phyloP scores from a whole-genome alignment of 2,797 vertebrate species.

The Notolepis coatsorum region DNA sequence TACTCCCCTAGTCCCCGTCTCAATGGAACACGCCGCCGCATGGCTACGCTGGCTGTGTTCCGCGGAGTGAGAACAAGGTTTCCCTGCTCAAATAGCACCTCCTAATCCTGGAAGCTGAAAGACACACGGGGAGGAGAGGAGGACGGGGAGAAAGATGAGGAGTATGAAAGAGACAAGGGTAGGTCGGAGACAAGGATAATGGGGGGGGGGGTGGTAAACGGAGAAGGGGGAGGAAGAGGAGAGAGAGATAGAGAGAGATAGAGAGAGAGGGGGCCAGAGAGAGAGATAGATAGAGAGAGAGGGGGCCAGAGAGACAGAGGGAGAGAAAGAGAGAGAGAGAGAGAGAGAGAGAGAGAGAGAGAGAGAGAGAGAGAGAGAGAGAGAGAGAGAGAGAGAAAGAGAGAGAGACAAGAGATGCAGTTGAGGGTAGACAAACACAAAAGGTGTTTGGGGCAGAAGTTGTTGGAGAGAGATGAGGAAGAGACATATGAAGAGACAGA shows the following conservation, averaged over 20 bases:
- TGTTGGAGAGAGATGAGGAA: no score
- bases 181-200: no score
- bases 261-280: neutral
- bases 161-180: neutral
- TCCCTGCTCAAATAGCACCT: no score
- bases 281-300: neutral
- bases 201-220: neutral
- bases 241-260: neutral
- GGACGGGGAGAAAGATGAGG: neutral
- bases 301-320: neutral
- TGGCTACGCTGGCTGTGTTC: no score
- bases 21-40: no score
- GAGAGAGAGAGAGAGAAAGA: slow-evolving; percentile 4
- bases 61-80: no score
- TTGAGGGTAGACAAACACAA: no score
- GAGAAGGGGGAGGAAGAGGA: neutral
- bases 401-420: no score
- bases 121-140: neutral
- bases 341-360: neutral
- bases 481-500: neutral
- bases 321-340: neutral
- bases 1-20: no score
- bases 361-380: neutral
- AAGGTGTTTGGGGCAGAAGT: no score
- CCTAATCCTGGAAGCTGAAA: no score